A percentile compares a stretch with the other conserved stretches of the same genome.
Evolutionary conservation across 2,888 invertebrate genomes (phyloP).

Genomic region (Piscicola geometra): DNA sequence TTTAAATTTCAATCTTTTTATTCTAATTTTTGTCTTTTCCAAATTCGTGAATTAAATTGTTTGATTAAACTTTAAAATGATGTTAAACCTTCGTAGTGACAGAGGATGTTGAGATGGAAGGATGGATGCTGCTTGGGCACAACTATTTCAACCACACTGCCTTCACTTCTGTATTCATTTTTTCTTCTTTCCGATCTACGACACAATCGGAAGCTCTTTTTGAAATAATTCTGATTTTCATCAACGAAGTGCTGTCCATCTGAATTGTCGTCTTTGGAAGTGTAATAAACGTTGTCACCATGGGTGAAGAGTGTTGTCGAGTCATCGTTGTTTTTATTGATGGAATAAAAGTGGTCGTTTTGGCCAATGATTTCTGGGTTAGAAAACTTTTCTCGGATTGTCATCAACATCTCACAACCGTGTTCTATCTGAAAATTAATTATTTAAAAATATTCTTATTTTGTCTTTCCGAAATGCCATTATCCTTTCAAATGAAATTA

Average conservation of each 20-base stretch:
- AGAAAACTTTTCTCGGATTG: not conserved
- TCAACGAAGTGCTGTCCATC: no score
- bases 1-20: not conserved
- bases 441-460: no score
- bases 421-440: not conserved
- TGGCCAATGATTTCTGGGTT: not conserved
- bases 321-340: not conserved
- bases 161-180: not conserved
- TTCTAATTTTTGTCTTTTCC: not conserved
- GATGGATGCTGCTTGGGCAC: not conserved
- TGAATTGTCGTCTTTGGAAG: no score
- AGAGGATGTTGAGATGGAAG: not conserved
- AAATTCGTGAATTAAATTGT: not conserved
- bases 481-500: no score
- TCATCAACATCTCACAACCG: not conserved
- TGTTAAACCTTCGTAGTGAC: not conserved
- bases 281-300: no score
- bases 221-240: no score
- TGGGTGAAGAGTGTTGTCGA: not conserved
- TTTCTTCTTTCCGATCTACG: not conserved
- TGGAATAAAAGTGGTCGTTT: not conserved
- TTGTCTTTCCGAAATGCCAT: no score
- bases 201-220: no score
- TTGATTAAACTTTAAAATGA: not conserved
- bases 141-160: constrained; percentile 6